These are phyloP conservation scores for Gnatocerus cornutus DNA, from an alignment of 2,888 invertebrate species.

Conservation along the genomic window DNA sequence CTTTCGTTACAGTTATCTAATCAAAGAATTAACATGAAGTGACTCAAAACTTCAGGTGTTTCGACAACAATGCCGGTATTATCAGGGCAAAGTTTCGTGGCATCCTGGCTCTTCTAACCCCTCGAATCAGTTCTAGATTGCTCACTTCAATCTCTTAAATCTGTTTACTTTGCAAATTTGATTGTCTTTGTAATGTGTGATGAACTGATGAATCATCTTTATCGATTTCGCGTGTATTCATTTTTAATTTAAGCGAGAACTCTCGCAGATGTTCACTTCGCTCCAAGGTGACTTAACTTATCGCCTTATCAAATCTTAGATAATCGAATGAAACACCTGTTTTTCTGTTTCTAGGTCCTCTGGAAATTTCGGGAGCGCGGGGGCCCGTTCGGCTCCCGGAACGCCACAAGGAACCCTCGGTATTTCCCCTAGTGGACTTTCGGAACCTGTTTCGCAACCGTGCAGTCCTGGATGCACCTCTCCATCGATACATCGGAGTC, in stretches of 20 bases:
- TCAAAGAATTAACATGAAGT: too few species aligned
- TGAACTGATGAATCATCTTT: neutral
- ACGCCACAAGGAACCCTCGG: conserved; percentile 75
- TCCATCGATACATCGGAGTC: conserved; percentile 65
- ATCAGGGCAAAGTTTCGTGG: too few species aligned
- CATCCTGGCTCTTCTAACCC: too few species aligned
- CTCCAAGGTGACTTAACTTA: neutral
- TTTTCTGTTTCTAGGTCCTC: conserved; percentile 74
- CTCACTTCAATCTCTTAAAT: too few species aligned
- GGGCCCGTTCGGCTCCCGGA: conserved; percentile 81
- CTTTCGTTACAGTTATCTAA: too few species aligned
- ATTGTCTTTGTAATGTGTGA: too few species aligned
- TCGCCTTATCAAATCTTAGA: neutral
- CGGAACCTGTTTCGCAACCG: conserved; percentile 61
- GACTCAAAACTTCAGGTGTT: too few species aligned
- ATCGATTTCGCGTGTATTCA: conserved; percentile 3
- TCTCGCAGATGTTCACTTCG: neutral
- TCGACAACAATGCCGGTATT: too few species aligned
- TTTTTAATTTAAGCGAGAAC: conserved; percentile 2
- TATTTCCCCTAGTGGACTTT: conserved; percentile 56
- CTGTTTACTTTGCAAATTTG: too few species aligned
- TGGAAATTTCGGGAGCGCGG: conserved; percentile 76
- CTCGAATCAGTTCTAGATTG: too few species aligned
- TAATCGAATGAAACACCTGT: neutral
- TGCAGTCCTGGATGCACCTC: conserved; percentile 64